A percentile compares a stretch with the other conserved stretches of the same genome.
Evolutionary conservation across 2,797 vertebrate species (phyloP).

Genomic region (Enteromius paludinosus): DNA sequence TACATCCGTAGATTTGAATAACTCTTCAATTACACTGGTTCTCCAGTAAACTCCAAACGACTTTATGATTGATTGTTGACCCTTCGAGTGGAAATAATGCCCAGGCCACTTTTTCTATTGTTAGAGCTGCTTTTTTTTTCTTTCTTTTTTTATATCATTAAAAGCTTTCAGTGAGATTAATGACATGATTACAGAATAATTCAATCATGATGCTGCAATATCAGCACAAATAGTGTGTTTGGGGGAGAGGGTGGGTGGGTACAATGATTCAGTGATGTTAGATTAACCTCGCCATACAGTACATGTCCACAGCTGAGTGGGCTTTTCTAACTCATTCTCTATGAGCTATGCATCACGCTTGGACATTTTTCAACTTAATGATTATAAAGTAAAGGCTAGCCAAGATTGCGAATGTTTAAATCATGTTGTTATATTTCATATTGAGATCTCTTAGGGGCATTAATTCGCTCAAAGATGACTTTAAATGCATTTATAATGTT

Average conservation of each 20-base stretch:
- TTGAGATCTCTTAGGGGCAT: neutral
- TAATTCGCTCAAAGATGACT: neutral
- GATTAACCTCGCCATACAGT: neutral
- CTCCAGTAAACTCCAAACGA: neutral
- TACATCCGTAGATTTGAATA: neutral
- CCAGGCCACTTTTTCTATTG: neutral
- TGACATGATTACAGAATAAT: neutral
- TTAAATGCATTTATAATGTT: neutral
- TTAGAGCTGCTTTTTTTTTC: neutral
- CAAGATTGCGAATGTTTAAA: neutral
- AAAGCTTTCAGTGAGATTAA: constrained; percentile 19
- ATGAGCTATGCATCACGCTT: neutral
- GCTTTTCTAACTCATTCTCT: neutral
- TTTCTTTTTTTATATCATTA: neutral
- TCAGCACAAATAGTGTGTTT: constrained; percentile 17
- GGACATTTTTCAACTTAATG: neutral
- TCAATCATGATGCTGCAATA: constrained; percentile 2
- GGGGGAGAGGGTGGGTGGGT: neutral
- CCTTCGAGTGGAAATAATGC: neutral
- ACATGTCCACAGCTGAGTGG: neutral
- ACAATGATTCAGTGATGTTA: constrained; percentile 3
- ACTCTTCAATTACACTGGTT: neutral
- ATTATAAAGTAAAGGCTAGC: neutral
- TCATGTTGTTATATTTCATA: neutral
- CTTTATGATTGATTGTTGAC: neutral